Base-by-base conservation (phyloP, 2,113 vertebrate genomes). In the Rana temporaria region DNA sequence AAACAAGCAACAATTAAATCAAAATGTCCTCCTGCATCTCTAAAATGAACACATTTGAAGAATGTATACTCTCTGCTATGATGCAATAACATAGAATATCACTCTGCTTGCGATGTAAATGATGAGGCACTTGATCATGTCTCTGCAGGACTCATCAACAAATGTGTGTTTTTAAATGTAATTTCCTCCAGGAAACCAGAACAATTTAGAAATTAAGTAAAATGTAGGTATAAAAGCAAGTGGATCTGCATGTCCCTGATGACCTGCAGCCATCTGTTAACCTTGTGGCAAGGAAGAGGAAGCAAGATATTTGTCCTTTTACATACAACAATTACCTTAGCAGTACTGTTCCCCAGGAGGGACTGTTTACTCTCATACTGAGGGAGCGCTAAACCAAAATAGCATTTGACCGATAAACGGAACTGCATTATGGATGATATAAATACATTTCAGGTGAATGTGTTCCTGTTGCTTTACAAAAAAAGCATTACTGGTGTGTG, bases 151-250 rank as follows among this genome's bases (percentile, higher is more conserved):
- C 62, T 68, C 63, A 16, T 82, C 70, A 38, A 42, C 30, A 63
- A 75, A 75, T 68, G 55, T 83, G 81, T 76, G 26, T 66, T 74
- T 74, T 59, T 65, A 83, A 83, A 83, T 83, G 62, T 76, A 83
- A 83, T 83, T 83, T 83, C 64, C 81, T 76, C 18, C 81, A 83
- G 81, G 81, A 83, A 83, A 34, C 80, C 53, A 75, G 81, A 83
- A 83, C 81, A 83, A 83, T 76, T 76, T 72, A 76, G 71, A 83
- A 68, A 83, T 83, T 83, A 68, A 83, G 81, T 83, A 83, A 83
- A 83, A 82, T 34, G 63, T 66, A 82, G 81, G 81, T 83, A 82
- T 74, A 83, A 83, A 81, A 82, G 75, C 63, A 64, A 76, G 55
- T 76, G 26, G 72, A 68, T 76, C 71, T 76, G 71, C 32, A 52